Base-by-base conservation (phyloP, 2,888 invertebrate genomes). In the Mesoligia furuncula region DNA sequence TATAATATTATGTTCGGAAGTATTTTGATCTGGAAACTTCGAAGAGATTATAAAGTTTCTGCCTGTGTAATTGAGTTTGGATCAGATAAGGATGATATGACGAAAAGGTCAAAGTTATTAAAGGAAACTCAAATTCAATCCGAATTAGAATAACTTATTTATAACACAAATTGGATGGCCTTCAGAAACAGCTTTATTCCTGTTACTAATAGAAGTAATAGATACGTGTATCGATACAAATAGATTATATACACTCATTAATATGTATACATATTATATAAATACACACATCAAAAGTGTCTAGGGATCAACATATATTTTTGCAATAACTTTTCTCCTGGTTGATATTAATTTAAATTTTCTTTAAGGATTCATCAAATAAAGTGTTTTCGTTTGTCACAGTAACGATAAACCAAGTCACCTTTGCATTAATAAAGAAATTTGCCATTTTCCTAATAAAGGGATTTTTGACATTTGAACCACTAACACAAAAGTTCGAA, bases 161-260 rank as follows among this genome's bases (percentile, higher is more conserved):
- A 20, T 20, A 7, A 31, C 13, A 42, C 20, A 62, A 57, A 27
- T 67, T 17, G 15, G 31, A 27, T 36, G 54, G n/a, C 73, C 85
- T 85, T 80, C 81, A 24, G 36, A 20, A 65, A 78, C 36, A 39
- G 42, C n/a, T 57, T 51, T 17, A 27, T 51, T 51, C 31, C 59
- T 64, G 51, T 39, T 65, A 57, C 39, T 11, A 57, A 13, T 4
- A 24, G 20, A 36, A 59, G 36, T 13, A 57, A 9, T 7, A 17
- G 24, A 42, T 69, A 85, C 72, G 69, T 85, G 86, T 75, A 62
- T 76, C 42, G 73, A 85, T 57, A 73, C 45, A 54, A 68, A 77
- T 24, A 79, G 24, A 31, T 24, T 42, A 24, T 36, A 15, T 9
- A 66, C n/a, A 79, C 31, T 39, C 17, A 70, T 27, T 61, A 54